Percentiles rank a stretch among this genome's conserved stretches.
Conservation (phyloP, 2,113 vertebrate species). For the Stegostoma tigrinum region DNA sequence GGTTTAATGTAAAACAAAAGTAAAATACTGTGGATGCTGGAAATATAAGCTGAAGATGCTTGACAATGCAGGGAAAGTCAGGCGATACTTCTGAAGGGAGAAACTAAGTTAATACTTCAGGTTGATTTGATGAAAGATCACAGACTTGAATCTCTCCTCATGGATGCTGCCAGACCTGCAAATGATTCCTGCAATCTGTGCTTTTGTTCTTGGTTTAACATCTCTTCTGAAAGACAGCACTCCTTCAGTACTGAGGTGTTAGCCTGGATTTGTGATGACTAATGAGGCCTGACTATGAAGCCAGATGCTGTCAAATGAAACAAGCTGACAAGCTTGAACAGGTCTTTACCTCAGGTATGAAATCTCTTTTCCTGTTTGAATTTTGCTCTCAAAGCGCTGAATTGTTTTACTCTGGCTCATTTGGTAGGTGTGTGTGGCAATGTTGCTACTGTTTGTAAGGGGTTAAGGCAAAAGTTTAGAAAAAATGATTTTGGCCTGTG, state of each 20-base stretch:
- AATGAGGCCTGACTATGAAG: neutral
- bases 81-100: neutral
- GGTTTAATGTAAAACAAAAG: neutral
- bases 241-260: neutral
- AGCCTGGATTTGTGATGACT: neutral
- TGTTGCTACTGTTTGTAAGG: neutral
- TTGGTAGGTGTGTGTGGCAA: neutral
- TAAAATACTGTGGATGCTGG: neutral
- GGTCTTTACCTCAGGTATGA: neutral
- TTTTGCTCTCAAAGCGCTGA: neutral
- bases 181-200: neutral
- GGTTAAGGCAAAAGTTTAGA: slow-evolving; percentile 1
- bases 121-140: no score
- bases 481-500: neutral
- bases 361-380: neutral
- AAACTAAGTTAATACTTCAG: neutral
- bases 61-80: neutral
- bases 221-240: neutral
- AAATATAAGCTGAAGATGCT: neutral
- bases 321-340: neutral
- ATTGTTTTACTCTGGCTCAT: neutral
- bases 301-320: neutral
- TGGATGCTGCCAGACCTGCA: neutral
- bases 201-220: neutral
- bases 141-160: no score